Conservation (phyloP, 92 coral and sea anemone species). For the Palythoa caribaeorum region DNA sequence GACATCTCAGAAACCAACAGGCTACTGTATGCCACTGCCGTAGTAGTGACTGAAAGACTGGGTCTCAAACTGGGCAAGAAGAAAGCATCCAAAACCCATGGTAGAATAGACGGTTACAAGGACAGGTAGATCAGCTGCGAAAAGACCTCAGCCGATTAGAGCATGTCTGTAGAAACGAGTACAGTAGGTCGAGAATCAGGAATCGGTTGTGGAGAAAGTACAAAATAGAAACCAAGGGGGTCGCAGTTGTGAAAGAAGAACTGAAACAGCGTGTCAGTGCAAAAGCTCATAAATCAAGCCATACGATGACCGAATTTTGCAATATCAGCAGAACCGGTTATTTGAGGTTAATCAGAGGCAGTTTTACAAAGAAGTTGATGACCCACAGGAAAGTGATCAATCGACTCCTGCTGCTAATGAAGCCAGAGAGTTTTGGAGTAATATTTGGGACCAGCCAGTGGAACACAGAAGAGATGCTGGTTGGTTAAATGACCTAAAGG, state of each 20-base stretch:
- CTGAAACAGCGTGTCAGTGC: background rate
- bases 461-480: no score
- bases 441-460: no score
- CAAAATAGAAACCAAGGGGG: conserved; percentile 46
- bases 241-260: conserved; percentile 46
- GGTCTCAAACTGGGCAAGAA: conserved; percentile 45
- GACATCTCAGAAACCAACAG: conserved; percentile 28
- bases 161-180: conserved; percentile 25
- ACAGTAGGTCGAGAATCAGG: background rate
- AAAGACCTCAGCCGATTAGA: conserved; percentile 47
- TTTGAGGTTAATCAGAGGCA: conserved; percentile 55
- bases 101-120: conserved; percentile 42
- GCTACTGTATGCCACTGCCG: conserved; percentile 50
- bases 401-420: background rate
- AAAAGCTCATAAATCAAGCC: conserved; percentile 37
- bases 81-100: conserved; percentile 44
- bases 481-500: no score
- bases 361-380: conserved; percentile 58
- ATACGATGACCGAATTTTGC: conserved; percentile 37
- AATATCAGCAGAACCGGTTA: conserved; percentile 34
- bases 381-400: conserved; percentile 42
- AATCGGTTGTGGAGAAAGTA: conserved; percentile 30
- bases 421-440: conserved; percentile 14
- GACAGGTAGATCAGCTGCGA: conserved; percentile 48
- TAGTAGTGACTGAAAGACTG: conserved; percentile 46